These are phyloP conservation scores for Abramis brama DNA, from an alignment of 2,113 vertebrate genomes.

Conservation along the genomic window DNA sequence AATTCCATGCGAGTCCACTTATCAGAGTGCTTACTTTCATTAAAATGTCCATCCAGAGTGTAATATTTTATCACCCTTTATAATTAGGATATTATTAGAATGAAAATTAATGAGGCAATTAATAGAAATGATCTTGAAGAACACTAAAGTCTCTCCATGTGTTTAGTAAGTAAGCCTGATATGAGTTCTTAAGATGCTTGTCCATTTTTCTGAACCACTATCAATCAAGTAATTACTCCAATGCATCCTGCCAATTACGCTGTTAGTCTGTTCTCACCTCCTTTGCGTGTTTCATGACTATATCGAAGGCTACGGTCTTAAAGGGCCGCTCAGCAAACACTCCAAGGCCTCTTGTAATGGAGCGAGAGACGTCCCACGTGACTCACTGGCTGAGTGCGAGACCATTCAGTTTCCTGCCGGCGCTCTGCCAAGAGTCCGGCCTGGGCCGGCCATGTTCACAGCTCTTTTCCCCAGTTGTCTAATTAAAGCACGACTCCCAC, in stretches of 20 bases:
- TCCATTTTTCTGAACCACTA: neutral
- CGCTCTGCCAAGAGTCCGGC: slow-evolving; percentile 69
- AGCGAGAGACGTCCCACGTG: slow-evolving; percentile 38
- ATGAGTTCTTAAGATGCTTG: neutral
- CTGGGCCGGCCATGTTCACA: slow-evolving; percentile 70
- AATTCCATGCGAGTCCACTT: slow-evolving; percentile 24
- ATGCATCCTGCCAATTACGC: neutral
- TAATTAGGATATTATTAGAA: slow-evolving; percentile 55
- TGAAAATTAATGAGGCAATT: slow-evolving; percentile 50
- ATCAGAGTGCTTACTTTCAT: slow-evolving; percentile 29
- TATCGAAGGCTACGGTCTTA: slow-evolving; percentile 24
- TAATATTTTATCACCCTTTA: slow-evolving; percentile 43
- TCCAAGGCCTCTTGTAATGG: slow-evolving; percentile 33
- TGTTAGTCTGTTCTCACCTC: neutral
- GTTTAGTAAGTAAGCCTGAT: neutral
- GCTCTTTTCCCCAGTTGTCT: slow-evolving; percentile 66
- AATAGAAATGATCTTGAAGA: slow-evolving; percentile 40
- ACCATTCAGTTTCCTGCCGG: slow-evolving; percentile 64
- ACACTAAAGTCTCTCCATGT: neutral
- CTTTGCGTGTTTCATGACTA: slow-evolving; percentile 8
- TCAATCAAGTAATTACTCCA: slow-evolving; percentile 25
- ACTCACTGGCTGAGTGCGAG: slow-evolving; percentile 46
- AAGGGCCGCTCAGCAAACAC: slow-evolving; percentile 30
- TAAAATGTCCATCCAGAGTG: slow-evolving; percentile 29
- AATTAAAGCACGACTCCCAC: slow-evolving; percentile 60